Evolutionary conservation across 2,113 vertebrate genomes (phyloP).

Genomic region (Pituophis catenifer): DNA sequence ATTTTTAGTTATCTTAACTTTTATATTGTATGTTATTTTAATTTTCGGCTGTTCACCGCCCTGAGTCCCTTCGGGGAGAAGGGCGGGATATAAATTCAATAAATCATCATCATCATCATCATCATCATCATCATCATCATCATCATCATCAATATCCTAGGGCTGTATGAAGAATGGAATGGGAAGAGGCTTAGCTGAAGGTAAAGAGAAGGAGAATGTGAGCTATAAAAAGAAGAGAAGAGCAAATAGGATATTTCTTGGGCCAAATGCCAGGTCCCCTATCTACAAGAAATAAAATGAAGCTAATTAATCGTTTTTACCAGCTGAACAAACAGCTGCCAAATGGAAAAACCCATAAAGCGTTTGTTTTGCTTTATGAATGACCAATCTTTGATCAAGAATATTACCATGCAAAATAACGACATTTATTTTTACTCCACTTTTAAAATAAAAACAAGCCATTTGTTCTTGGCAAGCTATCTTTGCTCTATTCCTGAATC

Average conservation of each 20-base stretch:
- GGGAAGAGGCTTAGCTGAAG: too few species aligned
- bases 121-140: too few species aligned
- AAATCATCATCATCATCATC: too few species aligned
- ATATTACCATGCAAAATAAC: not conserved
- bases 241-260: not conserved
- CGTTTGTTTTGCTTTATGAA: not conserved
- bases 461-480: not conserved
- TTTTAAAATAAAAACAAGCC: not conserved
- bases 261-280: not conserved
- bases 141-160: not conserved
- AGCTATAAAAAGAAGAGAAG: not conserved
- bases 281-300: not conserved
- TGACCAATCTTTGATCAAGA: slow-evolving; percentile 1
- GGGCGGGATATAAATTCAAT: too few species aligned
- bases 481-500: not conserved
- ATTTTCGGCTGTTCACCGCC: too few species aligned
- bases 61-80: too few species aligned
- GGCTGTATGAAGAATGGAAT: not conserved
- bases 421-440: not conserved
- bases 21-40: too few species aligned
- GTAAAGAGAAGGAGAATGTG: too few species aligned
- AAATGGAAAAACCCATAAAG: not conserved
- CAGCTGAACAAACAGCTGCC: not conserved
- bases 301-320: not conserved
- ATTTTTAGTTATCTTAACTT: too few species aligned